Evolutionary conservation across 2,797 vertebrate genomes (phyloP).

Genomic region (Serranus cabrilla): DNA sequence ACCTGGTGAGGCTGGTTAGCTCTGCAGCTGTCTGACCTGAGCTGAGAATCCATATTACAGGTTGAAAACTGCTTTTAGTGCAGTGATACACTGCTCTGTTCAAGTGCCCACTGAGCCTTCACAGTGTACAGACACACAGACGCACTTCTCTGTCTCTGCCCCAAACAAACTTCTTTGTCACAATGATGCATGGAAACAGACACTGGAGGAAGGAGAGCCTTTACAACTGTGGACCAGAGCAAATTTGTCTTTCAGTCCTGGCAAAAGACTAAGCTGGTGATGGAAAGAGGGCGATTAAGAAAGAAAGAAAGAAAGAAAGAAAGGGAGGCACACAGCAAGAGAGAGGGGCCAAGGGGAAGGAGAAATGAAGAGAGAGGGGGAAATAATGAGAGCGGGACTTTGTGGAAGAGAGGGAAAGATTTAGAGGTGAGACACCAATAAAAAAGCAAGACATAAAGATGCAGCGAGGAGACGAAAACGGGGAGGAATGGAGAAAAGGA

Average conservation of each 20-base stretch:
- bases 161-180: constrained; percentile 61
- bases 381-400: constrained; percentile 52
- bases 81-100: neutral
- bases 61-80: neutral
- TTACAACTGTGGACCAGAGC: constrained; percentile 69
- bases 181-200: constrained; percentile 66
- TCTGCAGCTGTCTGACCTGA: constrained; percentile 5
- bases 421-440: constrained; percentile 35
- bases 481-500: constrained; percentile 13
- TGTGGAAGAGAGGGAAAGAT: constrained; percentile 26
- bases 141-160: constrained; percentile 28
- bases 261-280: constrained; percentile 60
- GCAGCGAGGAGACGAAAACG: neutral
- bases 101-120: constrained; percentile 7
- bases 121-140: constrained; percentile 16
- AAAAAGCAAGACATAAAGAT: constrained; percentile 35
- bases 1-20: neutral
- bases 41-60: constrained; percentile 15
- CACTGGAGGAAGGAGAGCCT: constrained; percentile 57
- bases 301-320: constrained; percentile 59
- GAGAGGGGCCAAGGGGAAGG: constrained; percentile 31
- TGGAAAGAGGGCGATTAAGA: constrained; percentile 61
- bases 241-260: constrained; percentile 75
- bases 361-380: constrained; percentile 45
- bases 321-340: constrained; percentile 41